Evolutionary conservation across 2,113 vertebrate genomes (phyloP), one percentile per base, ranked within the genome.

Genomic region (Sebastes fasciatus): DNA sequence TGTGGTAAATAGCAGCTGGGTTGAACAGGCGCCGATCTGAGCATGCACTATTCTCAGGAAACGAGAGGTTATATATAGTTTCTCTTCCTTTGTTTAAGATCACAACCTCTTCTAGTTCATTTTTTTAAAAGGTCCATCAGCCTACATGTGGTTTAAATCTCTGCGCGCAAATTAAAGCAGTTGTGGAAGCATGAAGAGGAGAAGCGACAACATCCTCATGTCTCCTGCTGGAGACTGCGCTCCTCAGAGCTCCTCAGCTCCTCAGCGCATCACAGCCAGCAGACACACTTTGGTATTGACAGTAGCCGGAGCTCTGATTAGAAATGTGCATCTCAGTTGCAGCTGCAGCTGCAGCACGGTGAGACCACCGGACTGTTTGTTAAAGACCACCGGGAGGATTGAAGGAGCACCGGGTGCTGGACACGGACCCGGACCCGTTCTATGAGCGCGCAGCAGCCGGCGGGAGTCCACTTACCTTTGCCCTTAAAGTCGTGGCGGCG

Each of bases 381-480:
- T 45, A 1, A 6, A 48, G 68, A 48, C 49, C 17, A 19, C 23
- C 14, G 43, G 0, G 23, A 10, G 11, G 3, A 1, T 12, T 46
- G 14, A 54, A 5, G 14, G 34, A 34, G 34, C 0, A 51, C 2
- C 1, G 74, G 8, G 6, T n/a, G 52, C 58, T 9, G 49, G 5
- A 73, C 1, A 21, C 52, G 6, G 34, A 63, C 63, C 40, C 52
- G 6, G 34, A 63, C 57, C 40, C 40, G 13, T 3, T 51, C 49
- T 1, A 5, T 21, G 23, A 8, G 48, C 66, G 72, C 48, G 43
- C 70, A 40, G 34, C 69, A 23, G 46, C 8, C 55, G 34, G 34
- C 69, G 17, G 14, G 68, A 54, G 70, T 51, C 34, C 46, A 74
- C 76, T 87, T 84, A 87, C 82, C 85, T 87, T 79, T 80, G 58